Base-by-base conservation (phyloP, 2,113 vertebrate genomes). In the Ancistrus triradiatus region DNA sequence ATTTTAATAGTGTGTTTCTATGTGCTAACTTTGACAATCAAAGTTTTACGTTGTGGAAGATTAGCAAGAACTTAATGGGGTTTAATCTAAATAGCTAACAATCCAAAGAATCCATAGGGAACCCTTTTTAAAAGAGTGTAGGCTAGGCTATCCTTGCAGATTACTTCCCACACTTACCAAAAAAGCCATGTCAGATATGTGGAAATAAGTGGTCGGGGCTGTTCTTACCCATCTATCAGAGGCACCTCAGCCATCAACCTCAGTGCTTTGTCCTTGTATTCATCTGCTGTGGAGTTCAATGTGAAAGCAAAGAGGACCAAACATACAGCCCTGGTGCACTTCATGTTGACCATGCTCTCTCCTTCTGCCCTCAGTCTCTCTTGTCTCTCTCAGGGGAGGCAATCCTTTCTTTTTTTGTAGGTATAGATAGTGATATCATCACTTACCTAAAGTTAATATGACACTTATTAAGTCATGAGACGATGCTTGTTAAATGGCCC, bases 161-260 rank as follows among this genome's bases (percentile, higher is more conserved):
- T n/a, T n/a, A n/a, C n/a, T n/a, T n/a, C n/a, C n/a, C n/a, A n/a
- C n/a, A n/a, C n/a, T n/a, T n/a, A n/a, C n/a, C n/a, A n/a, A n/a
- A n/a, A n/a, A n/a, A n/a, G n/a, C n/a, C n/a, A n/a, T n/a, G n/a
- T n/a, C n/a, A n/a, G n/a, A n/a, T n/a, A n/a, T n/a, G n/a, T n/a
- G n/a, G n/a, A n/a, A n/a, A n/a, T n/a, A n/a, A n/a, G n/a, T n/a
- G n/a, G n/a, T n/a, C n/a, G n/a, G n/a, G n/a, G n/a, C 19, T 14
- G 10, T 33, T 61, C 88, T 88, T 80, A 93, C 93, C 93, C 93
- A 0, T 95, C 93, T 0, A 95, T 85, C 21, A 92, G 85, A 0
- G 91, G 90, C 0, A 72, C 83, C 17, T 50, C 65, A 1, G 46
- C 66, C 93, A 95, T 93, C 66, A 95, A 84, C 9, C 1, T 59